Evolutionary conservation across 2,797 vertebrate genomes (phyloP).

Genomic region (Melanotaenia pygmaea): DNA sequence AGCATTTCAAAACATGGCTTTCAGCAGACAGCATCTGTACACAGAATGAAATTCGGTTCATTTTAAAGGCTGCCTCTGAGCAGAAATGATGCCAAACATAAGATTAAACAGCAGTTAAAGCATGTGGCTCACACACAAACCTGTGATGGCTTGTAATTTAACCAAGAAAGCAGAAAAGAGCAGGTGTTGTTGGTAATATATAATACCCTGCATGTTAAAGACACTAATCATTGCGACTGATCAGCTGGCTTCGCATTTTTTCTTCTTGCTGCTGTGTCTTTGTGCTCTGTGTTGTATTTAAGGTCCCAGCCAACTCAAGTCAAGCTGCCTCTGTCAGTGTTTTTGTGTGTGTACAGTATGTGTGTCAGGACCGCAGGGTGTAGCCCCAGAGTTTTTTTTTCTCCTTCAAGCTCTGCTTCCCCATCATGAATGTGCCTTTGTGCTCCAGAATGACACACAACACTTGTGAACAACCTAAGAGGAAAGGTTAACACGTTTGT

Average conservation of each 20-base stretch:
- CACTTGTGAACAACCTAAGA: slow-evolving; percentile 54
- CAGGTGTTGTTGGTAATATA: slow-evolving; percentile 32
- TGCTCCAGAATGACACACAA: slow-evolving; percentile 61
- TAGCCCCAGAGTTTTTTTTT: slow-evolving; percentile 63
- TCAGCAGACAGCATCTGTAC: slow-evolving; percentile 40
- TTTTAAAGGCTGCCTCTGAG: slow-evolving; percentile 46
- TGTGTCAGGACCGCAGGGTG: slow-evolving; percentile 57
- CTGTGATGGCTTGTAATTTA: slow-evolving; percentile 18
- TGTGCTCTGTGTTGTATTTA: slow-evolving; percentile 53
- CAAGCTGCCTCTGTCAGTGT: slow-evolving; percentile 55
- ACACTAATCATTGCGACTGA: slow-evolving; percentile 28
- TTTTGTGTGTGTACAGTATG: slow-evolving; percentile 14
- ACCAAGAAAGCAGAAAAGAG: slow-evolving; percentile 28
- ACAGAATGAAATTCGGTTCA: slow-evolving; percentile 35
- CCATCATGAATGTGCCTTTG: slow-evolving; percentile 73
- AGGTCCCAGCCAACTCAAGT: slow-evolving; percentile 63
- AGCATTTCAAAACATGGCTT: slow-evolving; percentile 65
- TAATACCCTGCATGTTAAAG: slow-evolving; percentile 14
- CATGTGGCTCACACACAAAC: slow-evolving; percentile 25
- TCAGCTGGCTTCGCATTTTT: slow-evolving; percentile 43
- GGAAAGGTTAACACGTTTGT: slow-evolving; percentile 49
- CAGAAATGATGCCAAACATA: slow-evolving; percentile 38
- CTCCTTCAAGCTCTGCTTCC: slow-evolving; percentile 57
- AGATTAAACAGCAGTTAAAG: slow-evolving; percentile 41
- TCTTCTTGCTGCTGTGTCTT: slow-evolving; percentile 50